Percentiles rank a stretch among this genome's conserved stretches.
phyloP scores from a whole-genome alignment of 2,113 vertebrate genomes.

The Podarcis cretensis region DNA sequence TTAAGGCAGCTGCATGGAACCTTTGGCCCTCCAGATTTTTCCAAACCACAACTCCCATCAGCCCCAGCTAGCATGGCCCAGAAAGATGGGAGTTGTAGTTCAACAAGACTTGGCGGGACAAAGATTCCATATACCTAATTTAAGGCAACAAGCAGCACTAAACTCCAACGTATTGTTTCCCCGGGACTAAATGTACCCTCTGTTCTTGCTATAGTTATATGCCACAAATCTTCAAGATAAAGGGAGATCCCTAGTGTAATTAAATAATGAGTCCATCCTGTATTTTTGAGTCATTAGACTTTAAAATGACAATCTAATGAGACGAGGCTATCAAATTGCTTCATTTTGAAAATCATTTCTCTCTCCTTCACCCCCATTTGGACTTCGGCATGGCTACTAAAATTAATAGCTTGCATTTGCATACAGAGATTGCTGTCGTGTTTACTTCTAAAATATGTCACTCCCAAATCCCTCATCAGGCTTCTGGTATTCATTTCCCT shows the following conservation, averaged over 20 bases:
- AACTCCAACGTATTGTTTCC: too few relatives aligned
- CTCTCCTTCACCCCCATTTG: slow-evolving; percentile 66
- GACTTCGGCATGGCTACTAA: slow-evolving; percentile 65
- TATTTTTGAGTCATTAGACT: slow-evolving; percentile 77
- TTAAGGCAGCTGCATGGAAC: not conserved
- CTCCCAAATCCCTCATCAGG: slow-evolving; percentile 70
- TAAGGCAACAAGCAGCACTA: not conserved
- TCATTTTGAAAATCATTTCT: slow-evolving; percentile 78
- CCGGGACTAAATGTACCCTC: not conserved
- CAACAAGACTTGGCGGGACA: not conserved
- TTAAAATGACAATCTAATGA: slow-evolving; percentile 77
- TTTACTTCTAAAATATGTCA: slow-evolving; percentile 72
- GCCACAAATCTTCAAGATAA: slow-evolving; percentile 37
- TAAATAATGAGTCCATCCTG: slow-evolving; percentile 66
- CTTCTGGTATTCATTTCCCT: slow-evolving; percentile 71
- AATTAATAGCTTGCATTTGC: slow-evolving; percentile 79
- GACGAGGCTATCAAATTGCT: slow-evolving; percentile 79
- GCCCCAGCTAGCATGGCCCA: too few relatives aligned
- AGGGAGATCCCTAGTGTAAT: slow-evolving; percentile 54
- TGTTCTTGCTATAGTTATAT: slow-evolving; percentile 24
- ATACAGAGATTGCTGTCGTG: slow-evolving; percentile 71
- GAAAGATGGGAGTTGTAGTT: not conserved
- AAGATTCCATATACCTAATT: too few relatives aligned
- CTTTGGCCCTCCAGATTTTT: too few relatives aligned
- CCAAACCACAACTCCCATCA: too few relatives aligned